Base-by-base conservation (phyloP, 2,797 vertebrate species). In the Triplophysa yarkandensis region DNA sequence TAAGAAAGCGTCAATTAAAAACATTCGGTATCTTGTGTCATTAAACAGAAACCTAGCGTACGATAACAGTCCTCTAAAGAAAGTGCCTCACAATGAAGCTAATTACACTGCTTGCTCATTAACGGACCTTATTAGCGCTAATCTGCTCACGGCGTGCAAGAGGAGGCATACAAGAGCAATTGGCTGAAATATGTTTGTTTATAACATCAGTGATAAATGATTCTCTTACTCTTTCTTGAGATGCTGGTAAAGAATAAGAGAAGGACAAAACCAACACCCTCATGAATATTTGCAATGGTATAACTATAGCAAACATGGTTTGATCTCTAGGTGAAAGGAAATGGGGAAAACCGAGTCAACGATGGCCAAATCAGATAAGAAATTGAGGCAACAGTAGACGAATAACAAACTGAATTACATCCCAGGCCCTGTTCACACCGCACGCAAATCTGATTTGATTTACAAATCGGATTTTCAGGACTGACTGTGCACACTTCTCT, bases 1-100 rank as follows among this genome's bases (percentile, higher is more conserved):
- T 89, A 89, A 84, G 87, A 74, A 82, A 89, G 88, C 76, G 83
- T 78, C 82, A 91, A 91, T 91, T 90, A 90, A 86, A 88, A 82
- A 86, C 84, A 90, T 88, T 87, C 64, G 30, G 71, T 86, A 89
- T 90, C 85, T 90, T 88, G 85, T 85, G 84, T 84, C 80, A 83
- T 88, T 90, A 87, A 91, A 88, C 85, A 87, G 80, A 85, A 89
- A 88, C 84, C 86, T 87, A 87, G 74, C 77, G 63, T 71, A 85
- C 85, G 88, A 88, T 86, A 84, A 89, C 81, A 79, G 85, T 81
- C 86, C 80, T 79, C 68, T 39, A 50, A 70, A 71, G 21, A 83
- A 71, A 72, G 83, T 84, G 82, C 66, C 85, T 84, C 79, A 54
- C 83, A 86, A 88, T 85, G 80, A 50, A 61, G 85, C 83, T 84